These are phyloP conservation scores for Pterostichus niger DNA, from an alignment of 2,888 invertebrate genomes.

Conservation along the genomic window DNA sequence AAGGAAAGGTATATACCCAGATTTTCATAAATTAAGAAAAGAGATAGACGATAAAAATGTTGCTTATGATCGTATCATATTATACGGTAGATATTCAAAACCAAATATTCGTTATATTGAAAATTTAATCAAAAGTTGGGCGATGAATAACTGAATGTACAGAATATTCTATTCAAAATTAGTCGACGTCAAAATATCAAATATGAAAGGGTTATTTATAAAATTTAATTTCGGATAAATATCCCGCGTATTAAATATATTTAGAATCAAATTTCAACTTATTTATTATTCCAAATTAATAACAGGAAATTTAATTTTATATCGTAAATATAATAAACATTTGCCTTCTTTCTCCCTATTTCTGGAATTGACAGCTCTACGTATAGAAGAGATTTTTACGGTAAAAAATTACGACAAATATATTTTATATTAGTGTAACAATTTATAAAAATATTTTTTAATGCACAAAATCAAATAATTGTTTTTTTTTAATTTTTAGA, in stretches of 20 bases:
- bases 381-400: too few species aligned
- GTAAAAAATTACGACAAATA: too few species aligned
- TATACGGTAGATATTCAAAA: background rate
- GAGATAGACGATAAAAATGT: slow-evolving; percentile 2
- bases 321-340: too few species aligned
- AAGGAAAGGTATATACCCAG: background rate
- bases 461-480: too few species aligned
- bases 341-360: too few species aligned
- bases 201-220: slow-evolving; percentile 20
- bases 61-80: background rate
- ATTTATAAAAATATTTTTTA: too few species aligned
- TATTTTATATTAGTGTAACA: too few species aligned
- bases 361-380: too few species aligned
- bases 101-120: slow-evolving; percentile 1
- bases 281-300: background rate
- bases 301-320: too few species aligned
- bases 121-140: slow-evolving; percentile 39
- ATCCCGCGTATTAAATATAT: slow-evolving; percentile 1
- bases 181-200: slow-evolving; percentile 30
- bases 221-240: slow-evolving; percentile 20
- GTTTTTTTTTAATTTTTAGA: too few species aligned
- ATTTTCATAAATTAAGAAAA: background rate
- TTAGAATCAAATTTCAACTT: background rate
- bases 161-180: slow-evolving; percentile 44
- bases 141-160: slow-evolving; percentile 11